Evolutionary conservation across 2,888 invertebrate genomes (phyloP).

Genomic region (Nycteola revayana): DNA sequence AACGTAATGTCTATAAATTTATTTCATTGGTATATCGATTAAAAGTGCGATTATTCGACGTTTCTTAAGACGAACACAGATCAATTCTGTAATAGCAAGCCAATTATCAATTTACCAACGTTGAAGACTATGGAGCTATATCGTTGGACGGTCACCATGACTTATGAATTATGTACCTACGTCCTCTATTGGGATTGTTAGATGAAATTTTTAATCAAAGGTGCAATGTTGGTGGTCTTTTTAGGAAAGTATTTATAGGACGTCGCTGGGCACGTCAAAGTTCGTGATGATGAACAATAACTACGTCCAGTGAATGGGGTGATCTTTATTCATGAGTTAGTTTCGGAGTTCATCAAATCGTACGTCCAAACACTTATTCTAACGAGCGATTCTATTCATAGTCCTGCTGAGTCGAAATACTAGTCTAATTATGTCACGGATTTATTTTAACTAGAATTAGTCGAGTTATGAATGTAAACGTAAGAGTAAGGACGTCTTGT

Average conservation of each 20-base stretch:
- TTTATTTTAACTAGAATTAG: conserved; percentile 25
- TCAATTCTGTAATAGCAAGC: not conserved
- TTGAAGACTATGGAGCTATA: conserved; percentile 11
- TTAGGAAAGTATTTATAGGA: conserved; percentile 3
- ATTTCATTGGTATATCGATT: no score
- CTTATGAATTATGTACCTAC: conserved; percentile 24
- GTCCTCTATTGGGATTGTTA: conserved; percentile 27
- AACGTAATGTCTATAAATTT: no score
- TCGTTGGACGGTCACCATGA: conserved; percentile 16
- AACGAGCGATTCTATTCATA: conserved; percentile 39
- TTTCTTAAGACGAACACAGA: no score
- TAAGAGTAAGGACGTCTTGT: conserved; percentile 23
- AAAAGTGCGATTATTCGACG: no score
- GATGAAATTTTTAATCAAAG: conserved; percentile 23
- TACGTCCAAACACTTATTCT: conserved; percentile 37
- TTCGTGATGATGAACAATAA: conserved; percentile 18
- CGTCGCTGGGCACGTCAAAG: conserved; percentile 7
- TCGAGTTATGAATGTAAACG: conserved; percentile 21
- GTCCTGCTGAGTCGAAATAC: conserved; percentile 37
- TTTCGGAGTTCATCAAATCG: conserved; percentile 58
- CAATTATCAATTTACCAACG: conserved; percentile 12
- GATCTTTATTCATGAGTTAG: conserved; percentile 33
- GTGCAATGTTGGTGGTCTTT: conserved; percentile 29
- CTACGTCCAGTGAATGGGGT: conserved; percentile 4
- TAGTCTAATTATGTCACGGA: conserved; percentile 32